A percentile compares a stretch with the other conserved stretches of the same genome.
Conservation (phyloP, 2,797 vertebrate genomes). For the Megalops cyprinoides region DNA sequence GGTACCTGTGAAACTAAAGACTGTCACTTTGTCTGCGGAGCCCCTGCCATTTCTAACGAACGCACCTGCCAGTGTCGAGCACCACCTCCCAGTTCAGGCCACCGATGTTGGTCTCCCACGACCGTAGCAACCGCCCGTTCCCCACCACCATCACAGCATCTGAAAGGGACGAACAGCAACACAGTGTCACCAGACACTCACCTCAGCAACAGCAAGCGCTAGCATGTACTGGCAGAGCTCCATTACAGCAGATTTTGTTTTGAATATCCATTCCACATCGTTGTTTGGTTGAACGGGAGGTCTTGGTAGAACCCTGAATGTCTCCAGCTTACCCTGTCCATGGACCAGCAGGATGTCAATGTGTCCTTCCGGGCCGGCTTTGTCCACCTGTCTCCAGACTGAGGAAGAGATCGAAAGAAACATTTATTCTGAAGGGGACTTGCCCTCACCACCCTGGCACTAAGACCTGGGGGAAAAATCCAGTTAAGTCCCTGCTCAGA, state of each 20-base stretch:
- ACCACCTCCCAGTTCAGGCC: constrained; percentile 94
- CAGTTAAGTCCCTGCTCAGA: neutral
- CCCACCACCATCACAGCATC: constrained; percentile 88
- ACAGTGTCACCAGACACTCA: neutral
- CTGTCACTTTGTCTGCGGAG: neutral
- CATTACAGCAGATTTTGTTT: neutral
- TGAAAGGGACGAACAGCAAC: constrained; percentile 47
- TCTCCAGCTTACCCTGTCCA: constrained; percentile 81
- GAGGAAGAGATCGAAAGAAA: constrained; percentile 38
- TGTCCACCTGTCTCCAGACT: constrained; percentile 97
- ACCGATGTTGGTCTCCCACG: constrained; percentile 92
- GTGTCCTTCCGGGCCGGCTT: constrained; percentile 82
- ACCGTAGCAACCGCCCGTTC: constrained; percentile 87
- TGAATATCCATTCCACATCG: neutral
- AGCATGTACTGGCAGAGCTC: neutral
- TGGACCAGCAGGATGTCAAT: constrained; percentile 85
- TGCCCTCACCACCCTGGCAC: too few relatives aligned
- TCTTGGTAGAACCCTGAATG: too few relatives aligned
- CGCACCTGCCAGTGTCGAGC: constrained; percentile 90
- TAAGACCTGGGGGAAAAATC: neutral
- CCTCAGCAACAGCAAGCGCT: neutral
- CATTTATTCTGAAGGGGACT: neutral
- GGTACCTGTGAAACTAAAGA: too few relatives aligned
- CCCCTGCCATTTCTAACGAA: neutral
- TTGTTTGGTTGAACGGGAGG: neutral